Percentiles rank a stretch among this genome's conserved stretches.
Evolutionary conservation across 2,888 invertebrate species (phyloP).

Genomic region (Labia minor): DNA sequence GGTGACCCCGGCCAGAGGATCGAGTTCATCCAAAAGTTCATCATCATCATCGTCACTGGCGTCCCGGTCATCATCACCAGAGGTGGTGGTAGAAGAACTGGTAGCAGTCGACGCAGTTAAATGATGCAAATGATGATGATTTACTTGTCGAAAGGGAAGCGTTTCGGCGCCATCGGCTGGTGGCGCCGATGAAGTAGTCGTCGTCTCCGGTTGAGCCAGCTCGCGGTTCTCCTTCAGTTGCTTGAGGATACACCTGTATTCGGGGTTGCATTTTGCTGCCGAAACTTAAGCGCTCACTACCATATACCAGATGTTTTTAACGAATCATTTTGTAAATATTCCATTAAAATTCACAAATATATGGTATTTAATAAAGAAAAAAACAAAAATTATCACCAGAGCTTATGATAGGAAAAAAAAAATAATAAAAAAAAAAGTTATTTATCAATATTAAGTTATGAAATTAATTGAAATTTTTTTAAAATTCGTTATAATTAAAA

Average conservation of each 20-base stretch:
- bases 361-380: too few species aligned
- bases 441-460: too few species aligned
- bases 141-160: not conserved
- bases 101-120: not conserved
- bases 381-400: too few species aligned
- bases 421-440: too few species aligned
- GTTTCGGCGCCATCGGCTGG: slow-evolving; percentile 8
- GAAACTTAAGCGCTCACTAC: not conserved
- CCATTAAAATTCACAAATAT: too few species aligned
- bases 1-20: not conserved
- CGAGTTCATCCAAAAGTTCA: not conserved
- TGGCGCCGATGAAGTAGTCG: slow-evolving; percentile 25
- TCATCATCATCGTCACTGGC: slow-evolving; percentile 42
- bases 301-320: not conserved
- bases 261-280: not conserved
- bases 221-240: slow-evolving; percentile 2
- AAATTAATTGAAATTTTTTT: too few species aligned
- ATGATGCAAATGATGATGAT: not conserved
- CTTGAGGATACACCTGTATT: not conserved
- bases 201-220: slow-evolving; percentile 25
- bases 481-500: too few species aligned
- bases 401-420: too few species aligned
- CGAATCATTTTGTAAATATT: not conserved
- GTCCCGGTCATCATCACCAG: slow-evolving; percentile 35
- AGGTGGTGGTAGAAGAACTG: slow-evolving; percentile 7